phyloP scores from a whole-genome alignment of 92 coral and sea anemone species.

The Diadumene lineata region DNA sequence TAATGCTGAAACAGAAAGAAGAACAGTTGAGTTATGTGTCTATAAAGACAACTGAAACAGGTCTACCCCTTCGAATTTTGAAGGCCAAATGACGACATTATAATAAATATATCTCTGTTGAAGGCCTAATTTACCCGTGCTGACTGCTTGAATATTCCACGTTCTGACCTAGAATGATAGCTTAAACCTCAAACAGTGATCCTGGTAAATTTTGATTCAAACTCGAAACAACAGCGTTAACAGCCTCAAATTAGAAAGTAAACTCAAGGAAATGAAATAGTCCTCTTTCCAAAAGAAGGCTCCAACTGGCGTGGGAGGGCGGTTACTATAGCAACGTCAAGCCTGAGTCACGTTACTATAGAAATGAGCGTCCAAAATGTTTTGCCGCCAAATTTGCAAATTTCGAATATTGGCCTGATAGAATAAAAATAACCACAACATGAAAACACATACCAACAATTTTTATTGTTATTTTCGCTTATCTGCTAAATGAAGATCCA shows the following conservation, averaged over 20 bases:
- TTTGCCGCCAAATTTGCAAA: constrained; percentile 79
- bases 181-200: constrained; percentile 18
- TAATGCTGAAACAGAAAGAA: constrained; percentile 53
- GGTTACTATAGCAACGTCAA: constrained; percentile 80
- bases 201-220: constrained; percentile 25
- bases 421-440: constrained; percentile 34
- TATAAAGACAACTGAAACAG: constrained; percentile 48
- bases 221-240: constrained; percentile 36
- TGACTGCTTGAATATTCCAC: constrained; percentile 27
- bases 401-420: constrained; percentile 53
- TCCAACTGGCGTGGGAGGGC: constrained; percentile 70
- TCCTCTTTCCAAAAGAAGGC: constrained; percentile 60
- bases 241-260: constrained; percentile 66
- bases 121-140: constrained; percentile 54
- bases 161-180: constrained; percentile 15
- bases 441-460: constrained; percentile 25
- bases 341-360: constrained; percentile 68
- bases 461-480: constrained; percentile 17
- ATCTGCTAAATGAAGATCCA: neutral
- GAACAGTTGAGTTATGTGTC: constrained; percentile 36
- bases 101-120: constrained; percentile 34
- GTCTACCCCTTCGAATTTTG: constrained; percentile 59
- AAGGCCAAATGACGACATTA: constrained; percentile 78
- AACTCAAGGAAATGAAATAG: constrained; percentile 68
- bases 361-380: constrained; percentile 71